Conservation (phyloP, 2,797 vertebrate species). For the Sylvilagus floridanus region DNA sequence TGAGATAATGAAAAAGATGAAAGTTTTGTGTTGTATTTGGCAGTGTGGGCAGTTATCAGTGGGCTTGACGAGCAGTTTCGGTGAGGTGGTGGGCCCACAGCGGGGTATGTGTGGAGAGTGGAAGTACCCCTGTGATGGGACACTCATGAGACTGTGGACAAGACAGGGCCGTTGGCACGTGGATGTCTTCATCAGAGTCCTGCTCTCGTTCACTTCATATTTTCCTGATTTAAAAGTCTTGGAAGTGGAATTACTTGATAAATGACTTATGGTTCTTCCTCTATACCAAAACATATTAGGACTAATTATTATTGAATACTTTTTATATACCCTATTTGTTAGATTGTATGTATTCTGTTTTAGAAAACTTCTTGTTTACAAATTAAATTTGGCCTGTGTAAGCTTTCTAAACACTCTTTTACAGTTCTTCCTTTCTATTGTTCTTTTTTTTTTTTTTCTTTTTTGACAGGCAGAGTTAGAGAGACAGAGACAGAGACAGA, state of each 20-base stretch:
- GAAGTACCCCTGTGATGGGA: background rate
- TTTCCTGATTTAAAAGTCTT: constrained; percentile 10
- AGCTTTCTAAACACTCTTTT: background rate
- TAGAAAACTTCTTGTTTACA: background rate
- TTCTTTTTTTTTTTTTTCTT: too few relatives aligned
- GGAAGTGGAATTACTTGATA: background rate
- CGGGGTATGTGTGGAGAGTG: background rate
- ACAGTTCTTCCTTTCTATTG: background rate
- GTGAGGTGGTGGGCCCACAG: background rate
- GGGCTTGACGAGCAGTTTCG: background rate
- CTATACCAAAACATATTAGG: background rate
- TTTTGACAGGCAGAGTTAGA: too few relatives aligned
- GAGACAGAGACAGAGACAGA: too few relatives aligned
- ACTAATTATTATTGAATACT: background rate
- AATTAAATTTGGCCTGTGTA: constrained; percentile 28
- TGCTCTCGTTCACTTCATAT: background rate
- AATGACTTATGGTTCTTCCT: constrained; percentile 12
- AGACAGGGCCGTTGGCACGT: background rate
- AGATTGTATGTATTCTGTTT: background rate
- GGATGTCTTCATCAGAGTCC: background rate
- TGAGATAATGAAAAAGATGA: background rate
- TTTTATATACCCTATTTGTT: background rate
- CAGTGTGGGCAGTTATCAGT: background rate
- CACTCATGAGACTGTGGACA: background rate
- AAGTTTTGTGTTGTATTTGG: background rate